phyloP scores from a whole-genome alignment of 2,888 invertebrate species.

The Busseola fusca region DNA sequence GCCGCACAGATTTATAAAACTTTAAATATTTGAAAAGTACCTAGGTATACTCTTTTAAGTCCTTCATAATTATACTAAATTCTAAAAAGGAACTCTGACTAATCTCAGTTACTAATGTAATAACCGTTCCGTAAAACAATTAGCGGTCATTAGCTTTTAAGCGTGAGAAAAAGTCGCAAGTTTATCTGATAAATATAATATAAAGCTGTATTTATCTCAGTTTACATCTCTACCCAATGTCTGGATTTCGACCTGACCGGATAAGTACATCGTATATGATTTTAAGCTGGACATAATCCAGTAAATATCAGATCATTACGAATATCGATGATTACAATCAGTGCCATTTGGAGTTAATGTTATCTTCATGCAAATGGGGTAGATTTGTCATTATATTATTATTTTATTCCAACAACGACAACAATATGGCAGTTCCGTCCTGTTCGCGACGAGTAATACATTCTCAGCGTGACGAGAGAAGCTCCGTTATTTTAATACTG shows the following conservation, averaged over 20 bases:
- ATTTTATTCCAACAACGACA: slow-evolving; percentile 26
- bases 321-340: slow-evolving; percentile 28
- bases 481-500: slow-evolving; percentile 77
- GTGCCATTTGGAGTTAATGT: slow-evolving; percentile 24
- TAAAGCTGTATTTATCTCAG: slow-evolving; percentile 32
- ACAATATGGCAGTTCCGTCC: slow-evolving; percentile 60
- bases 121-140: slow-evolving; percentile 54
- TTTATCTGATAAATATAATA: slow-evolving; percentile 39
- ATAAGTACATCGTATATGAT: not conserved
- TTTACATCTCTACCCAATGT: slow-evolving; percentile 23
- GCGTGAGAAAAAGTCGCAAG: slow-evolving; percentile 56
- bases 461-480: slow-evolving; percentile 68
- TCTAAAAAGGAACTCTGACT: slow-evolving; percentile 19
- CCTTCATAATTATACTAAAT: not conserved
- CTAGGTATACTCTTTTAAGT: not conserved
- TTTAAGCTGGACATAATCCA: slow-evolving; percentile 15
- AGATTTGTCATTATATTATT: slow-evolving; percentile 8
- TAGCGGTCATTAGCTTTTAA: slow-evolving; percentile 61
- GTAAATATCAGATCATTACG: slow-evolving; percentile 2
- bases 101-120: slow-evolving; percentile 44
- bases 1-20: too few relatives aligned
- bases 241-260: slow-evolving; percentile 19
- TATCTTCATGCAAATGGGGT: slow-evolving; percentile 27
- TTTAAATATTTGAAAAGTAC: not conserved
- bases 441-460: slow-evolving; percentile 51